Conservation (phyloP, 1,140 invertebrate genomes). For the Brachionus manjavacas region DNA sequence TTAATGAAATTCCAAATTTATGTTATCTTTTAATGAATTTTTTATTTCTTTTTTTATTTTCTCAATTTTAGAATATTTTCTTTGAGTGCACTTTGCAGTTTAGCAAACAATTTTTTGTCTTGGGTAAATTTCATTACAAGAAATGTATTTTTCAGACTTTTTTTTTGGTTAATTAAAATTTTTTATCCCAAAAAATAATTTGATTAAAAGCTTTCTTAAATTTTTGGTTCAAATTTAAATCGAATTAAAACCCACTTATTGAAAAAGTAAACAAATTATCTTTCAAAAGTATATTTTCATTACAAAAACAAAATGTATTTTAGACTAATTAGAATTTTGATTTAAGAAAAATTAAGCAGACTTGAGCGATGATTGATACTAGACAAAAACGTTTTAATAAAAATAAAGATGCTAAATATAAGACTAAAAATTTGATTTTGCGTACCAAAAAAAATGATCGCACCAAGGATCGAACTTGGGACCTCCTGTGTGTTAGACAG, state of each 20-base stretch:
- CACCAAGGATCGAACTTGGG: not conserved
- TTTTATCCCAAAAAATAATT: not conserved
- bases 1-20: not conserved
- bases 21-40: constrained; percentile 25
- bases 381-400: not conserved
- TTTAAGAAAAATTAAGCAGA: not conserved
- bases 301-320: not conserved
- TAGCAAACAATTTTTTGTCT: not conserved
- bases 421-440: not conserved
- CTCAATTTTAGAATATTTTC: not conserved
- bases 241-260: not conserved
- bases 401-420: not conserved
- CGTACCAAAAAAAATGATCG: not conserved
- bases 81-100: not conserved
- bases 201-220: not conserved
- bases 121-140: not conserved
- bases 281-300: not conserved
- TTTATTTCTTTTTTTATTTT: constrained; percentile 1
- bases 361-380: not conserved
- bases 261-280: not conserved
- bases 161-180: too few relatives aligned
- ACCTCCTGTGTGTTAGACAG: not conserved
- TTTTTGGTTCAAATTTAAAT: not conserved
- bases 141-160: too few relatives aligned
- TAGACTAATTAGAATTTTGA: not conserved